Conservation (phyloP, 2,888 invertebrate genomes). For the Hirtodrosophila cameraria region DNA sequence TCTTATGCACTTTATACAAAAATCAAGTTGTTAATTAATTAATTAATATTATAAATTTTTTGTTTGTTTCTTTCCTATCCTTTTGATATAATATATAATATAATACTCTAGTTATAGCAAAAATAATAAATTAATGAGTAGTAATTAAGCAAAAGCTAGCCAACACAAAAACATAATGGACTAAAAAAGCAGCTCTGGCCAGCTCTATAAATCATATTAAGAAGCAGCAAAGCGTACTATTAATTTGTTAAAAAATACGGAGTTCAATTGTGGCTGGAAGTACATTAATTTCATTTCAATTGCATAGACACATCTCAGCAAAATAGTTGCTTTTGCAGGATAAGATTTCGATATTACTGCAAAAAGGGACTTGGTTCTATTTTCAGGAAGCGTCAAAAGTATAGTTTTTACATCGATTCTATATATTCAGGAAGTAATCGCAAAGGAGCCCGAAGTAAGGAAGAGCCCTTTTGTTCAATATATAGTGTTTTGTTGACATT, state of each 20-base stretch:
- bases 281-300: slow-evolving; percentile 43
- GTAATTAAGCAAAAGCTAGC: slow-evolving; percentile 67
- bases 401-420: no score
- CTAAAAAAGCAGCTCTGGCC: slow-evolving; percentile 19
- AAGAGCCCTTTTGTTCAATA: slow-evolving; percentile 62
- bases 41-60: slow-evolving; percentile 17
- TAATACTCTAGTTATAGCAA: slow-evolving; percentile 71
- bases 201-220: slow-evolving; percentile 44
- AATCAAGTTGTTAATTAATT: no score
- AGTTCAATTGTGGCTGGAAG: slow-evolving; percentile 71
- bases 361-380: no score
- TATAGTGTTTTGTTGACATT: slow-evolving; percentile 13
- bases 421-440: slow-evolving; percentile 3
- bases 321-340: slow-evolving; percentile 37
- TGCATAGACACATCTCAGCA: slow-evolving; percentile 35
- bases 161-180: slow-evolving; percentile 33
- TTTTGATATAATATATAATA: slow-evolving; percentile 30
- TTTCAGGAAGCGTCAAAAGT: no score
- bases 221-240: slow-evolving; percentile 55
- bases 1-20: slow-evolving; percentile 52
- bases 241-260: slow-evolving; percentile 58
- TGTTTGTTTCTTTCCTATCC: slow-evolving; percentile 7
- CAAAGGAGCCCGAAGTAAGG: slow-evolving; percentile 35
- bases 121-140: slow-evolving; percentile 77
- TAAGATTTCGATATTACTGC: no score